Conservation (phyloP, 1,140 invertebrate genomes). For the Trichomalopsis sarcophagae region DNA sequence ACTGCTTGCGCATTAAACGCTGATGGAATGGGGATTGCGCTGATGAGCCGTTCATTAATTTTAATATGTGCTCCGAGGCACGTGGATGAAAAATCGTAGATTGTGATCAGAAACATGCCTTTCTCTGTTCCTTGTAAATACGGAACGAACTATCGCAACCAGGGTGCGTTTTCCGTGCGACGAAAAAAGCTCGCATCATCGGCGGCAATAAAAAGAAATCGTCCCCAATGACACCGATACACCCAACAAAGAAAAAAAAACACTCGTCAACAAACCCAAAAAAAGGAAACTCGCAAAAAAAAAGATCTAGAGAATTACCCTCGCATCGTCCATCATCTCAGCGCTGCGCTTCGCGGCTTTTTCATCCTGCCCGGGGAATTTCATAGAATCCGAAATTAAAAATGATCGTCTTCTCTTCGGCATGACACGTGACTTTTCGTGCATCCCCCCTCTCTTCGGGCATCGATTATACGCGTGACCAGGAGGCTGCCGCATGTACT, state of each 20-base stretch:
- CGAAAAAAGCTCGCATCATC: neutral
- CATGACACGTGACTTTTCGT: slow-evolving; percentile 49
- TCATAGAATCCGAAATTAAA: slow-evolving; percentile 53
- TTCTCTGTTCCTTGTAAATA: neutral
- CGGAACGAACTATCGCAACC: no score
- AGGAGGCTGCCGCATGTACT: neutral
- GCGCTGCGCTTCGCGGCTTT: neutral
- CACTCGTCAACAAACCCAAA: neutral
- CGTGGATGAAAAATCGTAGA: neutral
- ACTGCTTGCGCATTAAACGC: neutral
- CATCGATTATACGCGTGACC: slow-evolving; percentile 40
- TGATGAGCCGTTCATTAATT: slow-evolving; percentile 1
- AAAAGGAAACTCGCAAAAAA: neutral
- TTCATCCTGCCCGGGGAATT: slow-evolving; percentile 36
- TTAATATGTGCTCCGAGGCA: neutral
- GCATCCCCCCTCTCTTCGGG: slow-evolving; percentile 1
- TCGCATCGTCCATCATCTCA: slow-evolving; percentile 43
- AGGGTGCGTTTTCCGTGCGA: no score
- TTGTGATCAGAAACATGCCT: neutral
- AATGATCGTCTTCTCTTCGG: slow-evolving; percentile 45
- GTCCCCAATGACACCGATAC: neutral
- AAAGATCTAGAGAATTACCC: neutral
- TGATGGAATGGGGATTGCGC: neutral
- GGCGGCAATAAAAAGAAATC: neutral
- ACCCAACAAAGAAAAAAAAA: slow-evolving; percentile 7